A percentile compares a stretch with the other conserved stretches of the same genome.
Evolutionary conservation across 2,888 invertebrate genomes (phyloP).

Genomic region (Dasypolia templi): DNA sequence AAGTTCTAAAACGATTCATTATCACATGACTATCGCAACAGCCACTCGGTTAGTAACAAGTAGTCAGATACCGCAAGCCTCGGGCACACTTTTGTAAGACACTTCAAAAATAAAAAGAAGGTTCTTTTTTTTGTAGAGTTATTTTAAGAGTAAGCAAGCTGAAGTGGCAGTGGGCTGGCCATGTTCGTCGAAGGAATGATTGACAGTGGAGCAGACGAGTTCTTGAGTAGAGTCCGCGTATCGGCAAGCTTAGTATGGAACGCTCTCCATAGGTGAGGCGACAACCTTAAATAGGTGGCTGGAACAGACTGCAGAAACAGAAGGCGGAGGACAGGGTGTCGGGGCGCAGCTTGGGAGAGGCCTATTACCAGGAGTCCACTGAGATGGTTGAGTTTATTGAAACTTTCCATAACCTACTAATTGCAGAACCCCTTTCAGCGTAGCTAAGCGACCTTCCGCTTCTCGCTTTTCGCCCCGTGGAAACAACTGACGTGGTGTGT

Average conservation of each 20-base stretch:
- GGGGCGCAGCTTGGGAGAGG: too few relatives aligned
- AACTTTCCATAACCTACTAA: background rate
- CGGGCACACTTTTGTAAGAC: slow-evolving; percentile 35
- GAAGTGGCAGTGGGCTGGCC: background rate
- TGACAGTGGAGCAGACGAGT: background rate
- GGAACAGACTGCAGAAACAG: background rate
- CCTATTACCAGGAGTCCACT: background rate
- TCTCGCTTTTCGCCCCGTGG: too few relatives aligned
- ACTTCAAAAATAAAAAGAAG: background rate
- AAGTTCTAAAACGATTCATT: slow-evolving; percentile 39
- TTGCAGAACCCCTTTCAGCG: background rate
- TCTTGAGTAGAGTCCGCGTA: background rate
- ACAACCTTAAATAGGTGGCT: background rate
- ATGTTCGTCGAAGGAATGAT: background rate
- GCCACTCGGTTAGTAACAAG: slow-evolving; percentile 32
- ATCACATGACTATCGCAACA: slow-evolving; percentile 34
- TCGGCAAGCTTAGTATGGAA: background rate
- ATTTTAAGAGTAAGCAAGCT: background rate
- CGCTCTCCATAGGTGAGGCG: background rate
- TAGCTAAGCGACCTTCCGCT: too few relatives aligned
- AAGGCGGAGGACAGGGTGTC: background rate
- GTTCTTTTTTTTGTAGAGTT: background rate
- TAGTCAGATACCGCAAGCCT: slow-evolving; percentile 27
- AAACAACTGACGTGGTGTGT: too few relatives aligned
- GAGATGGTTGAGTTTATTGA: background rate